Evolutionary conservation across 2,888 invertebrate genomes (phyloP).

Genomic region (Meliscaeva auricollis): DNA sequence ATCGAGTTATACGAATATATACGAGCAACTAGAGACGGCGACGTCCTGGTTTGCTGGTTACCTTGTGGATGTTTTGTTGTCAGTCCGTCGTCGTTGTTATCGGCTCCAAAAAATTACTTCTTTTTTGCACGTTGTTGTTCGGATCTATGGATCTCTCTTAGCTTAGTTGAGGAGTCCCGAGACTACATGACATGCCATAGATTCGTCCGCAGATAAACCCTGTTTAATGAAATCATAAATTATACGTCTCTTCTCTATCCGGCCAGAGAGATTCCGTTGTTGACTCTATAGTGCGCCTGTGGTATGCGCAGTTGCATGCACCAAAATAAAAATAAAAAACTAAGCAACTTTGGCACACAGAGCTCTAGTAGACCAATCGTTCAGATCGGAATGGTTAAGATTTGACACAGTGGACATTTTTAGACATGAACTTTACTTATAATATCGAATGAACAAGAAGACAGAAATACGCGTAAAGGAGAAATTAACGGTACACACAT

Average conservation of each 20-base stretch:
- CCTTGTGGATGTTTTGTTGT: constrained; percentile 59
- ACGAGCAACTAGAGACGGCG: constrained; percentile 16
- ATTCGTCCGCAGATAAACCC: constrained; percentile 82
- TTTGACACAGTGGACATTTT: constrained; percentile 9
- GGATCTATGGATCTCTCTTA: constrained; percentile 72
- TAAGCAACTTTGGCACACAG: constrained; percentile 34
- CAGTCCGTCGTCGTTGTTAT: constrained; percentile 75
- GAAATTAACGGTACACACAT: too few species aligned
- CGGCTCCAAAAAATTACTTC: constrained; percentile 77
- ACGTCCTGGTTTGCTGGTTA: constrained; percentile 48
- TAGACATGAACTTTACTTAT: too few species aligned
- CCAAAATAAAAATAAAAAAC: constrained; percentile 30
- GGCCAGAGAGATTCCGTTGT: constrained; percentile 63
- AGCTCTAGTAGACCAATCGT: constrained; percentile 58
- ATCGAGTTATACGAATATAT: neutral
- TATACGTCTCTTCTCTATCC: constrained; percentile 77
- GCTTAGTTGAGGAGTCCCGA: constrained; percentile 66
- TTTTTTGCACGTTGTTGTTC: constrained; percentile 77
- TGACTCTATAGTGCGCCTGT: constrained; percentile 39
- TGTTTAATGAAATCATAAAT: constrained; percentile 84
- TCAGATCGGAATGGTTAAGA: constrained; percentile 20
- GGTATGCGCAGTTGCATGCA: constrained; percentile 61
- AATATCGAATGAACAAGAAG: too few species aligned
- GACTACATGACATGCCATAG: constrained; percentile 80
- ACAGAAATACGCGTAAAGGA: too few species aligned